A percentile compares a stretch with the other conserved stretches of the same genome.
Conservation (phyloP, 1,140 invertebrate species). For the Pteromalus puparum region DNA sequence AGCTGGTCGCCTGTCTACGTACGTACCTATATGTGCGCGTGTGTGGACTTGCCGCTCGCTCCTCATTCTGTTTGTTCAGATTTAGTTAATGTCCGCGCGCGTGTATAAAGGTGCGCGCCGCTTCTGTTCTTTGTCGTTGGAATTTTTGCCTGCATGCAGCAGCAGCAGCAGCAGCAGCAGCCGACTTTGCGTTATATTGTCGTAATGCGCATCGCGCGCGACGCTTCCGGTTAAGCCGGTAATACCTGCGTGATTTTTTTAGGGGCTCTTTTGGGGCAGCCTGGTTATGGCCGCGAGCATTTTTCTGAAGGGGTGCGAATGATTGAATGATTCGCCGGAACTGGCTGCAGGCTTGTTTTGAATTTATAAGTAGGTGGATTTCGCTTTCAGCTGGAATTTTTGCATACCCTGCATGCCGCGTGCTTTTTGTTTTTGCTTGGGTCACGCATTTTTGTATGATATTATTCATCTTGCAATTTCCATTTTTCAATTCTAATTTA, state of each 20-base stretch:
- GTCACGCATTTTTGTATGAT: too few species aligned
- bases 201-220: conserved; percentile 48
- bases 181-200: conserved; percentile 16
- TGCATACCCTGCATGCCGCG: not conserved
- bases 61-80: conserved; percentile 66
- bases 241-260: conserved; percentile 54
- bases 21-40: not conserved
- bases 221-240: conserved; percentile 57
- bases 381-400: not conserved
- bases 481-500: too few species aligned
- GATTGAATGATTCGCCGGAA: conserved; percentile 2
- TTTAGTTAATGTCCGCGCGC: conserved; percentile 67
- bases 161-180: conserved; percentile 27
- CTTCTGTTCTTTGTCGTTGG: conserved; percentile 56
- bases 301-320: not conserved
- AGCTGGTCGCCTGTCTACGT: conserved; percentile 38
- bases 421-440: not conserved
- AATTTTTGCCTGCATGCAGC: conserved; percentile 54
- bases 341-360: conserved; percentile 2
- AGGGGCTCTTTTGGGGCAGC: not conserved
- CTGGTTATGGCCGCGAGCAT: conserved; percentile 3
- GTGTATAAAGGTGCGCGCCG: conserved; percentile 52
- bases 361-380: conserved; percentile 13
- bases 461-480: too few species aligned
- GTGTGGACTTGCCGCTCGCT: conserved; percentile 10